phyloP scores from a whole-genome alignment of 2,797 vertebrate genomes.

The Alca torda region DNA sequence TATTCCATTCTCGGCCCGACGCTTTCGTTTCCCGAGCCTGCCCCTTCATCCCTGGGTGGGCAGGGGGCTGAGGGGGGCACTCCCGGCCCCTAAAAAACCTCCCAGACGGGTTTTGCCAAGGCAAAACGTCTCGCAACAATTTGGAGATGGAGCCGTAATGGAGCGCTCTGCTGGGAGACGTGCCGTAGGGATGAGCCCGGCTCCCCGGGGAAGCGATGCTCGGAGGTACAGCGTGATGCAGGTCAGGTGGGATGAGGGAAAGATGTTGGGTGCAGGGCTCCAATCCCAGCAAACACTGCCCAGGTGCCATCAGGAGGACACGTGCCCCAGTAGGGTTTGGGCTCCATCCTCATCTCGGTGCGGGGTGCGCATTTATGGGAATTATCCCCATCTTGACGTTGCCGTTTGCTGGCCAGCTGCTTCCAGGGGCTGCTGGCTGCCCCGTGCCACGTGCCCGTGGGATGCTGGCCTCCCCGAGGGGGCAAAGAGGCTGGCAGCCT shows the following conservation, averaged over 20 bases:
- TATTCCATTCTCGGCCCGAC: not conserved
- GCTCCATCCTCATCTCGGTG: fast-evolving
- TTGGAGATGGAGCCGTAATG: not conserved
- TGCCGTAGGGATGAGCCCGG: not conserved
- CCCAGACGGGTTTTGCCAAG: not conserved
- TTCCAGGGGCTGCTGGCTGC: not conserved
- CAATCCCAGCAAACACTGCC: not conserved
- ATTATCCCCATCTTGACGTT: not conserved
- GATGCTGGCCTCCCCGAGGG: not conserved
- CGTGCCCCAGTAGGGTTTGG: fast-evolving
- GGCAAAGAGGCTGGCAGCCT: not conserved
- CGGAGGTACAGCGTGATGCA: fast-evolving
- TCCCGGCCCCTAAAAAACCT: not conserved
- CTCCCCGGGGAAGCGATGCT: fast-evolving
- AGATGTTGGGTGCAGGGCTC: not conserved
- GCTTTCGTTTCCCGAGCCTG: not conserved
- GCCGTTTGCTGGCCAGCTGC: not conserved
- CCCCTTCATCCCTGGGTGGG: constrained; percentile 14
- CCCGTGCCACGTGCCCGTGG: fast-evolving
- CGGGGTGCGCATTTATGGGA: not conserved
- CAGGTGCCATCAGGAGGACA: not conserved
- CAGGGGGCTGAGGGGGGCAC: not conserved
- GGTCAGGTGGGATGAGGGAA: not conserved
- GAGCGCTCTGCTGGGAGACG: not conserved
- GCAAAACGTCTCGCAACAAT: not conserved